Evolutionary conservation across 2,797 vertebrate species (phyloP).

Genomic region (Emydoidea blandingii): DNA sequence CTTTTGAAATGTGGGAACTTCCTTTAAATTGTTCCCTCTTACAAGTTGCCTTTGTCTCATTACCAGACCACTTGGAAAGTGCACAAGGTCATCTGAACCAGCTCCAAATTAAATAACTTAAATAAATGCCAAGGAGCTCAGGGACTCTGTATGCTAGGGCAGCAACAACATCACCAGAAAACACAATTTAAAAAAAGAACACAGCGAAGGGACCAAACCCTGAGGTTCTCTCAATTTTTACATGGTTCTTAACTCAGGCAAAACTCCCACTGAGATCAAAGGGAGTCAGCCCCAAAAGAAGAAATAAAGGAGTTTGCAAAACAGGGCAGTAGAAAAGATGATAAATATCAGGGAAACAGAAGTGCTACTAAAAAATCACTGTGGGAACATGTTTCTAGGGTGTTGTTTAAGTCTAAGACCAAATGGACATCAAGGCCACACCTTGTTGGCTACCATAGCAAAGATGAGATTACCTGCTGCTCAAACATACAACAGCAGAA

Average conservation of each 20-base stretch:
- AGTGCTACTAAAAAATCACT: background rate
- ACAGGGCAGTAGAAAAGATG: background rate
- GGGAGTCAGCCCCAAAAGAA: background rate
- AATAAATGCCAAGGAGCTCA: background rate
- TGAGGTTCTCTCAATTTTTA: background rate
- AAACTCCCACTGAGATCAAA: background rate
- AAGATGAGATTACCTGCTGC: background rate
- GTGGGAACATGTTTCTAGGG: rapidly evolving
- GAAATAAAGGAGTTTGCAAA: background rate
- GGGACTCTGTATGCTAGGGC: background rate
- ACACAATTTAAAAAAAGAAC: background rate
- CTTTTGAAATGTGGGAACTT: background rate
- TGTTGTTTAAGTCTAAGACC: background rate
- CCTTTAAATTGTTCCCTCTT: background rate
- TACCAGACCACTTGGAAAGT: background rate
- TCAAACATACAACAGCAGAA: background rate
- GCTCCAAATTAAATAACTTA: constrained; percentile 3
- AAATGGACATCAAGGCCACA: background rate
- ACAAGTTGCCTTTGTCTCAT: constrained; percentile 17
- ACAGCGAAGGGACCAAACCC: background rate
- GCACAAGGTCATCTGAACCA: constrained; percentile 9
- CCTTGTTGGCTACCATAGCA: background rate
- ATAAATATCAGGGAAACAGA: background rate
- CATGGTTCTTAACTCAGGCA: background rate
- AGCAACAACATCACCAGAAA: background rate